Base-by-base conservation (phyloP, 2,888 invertebrate genomes). In the Chaitophorus viminalis region DNA sequence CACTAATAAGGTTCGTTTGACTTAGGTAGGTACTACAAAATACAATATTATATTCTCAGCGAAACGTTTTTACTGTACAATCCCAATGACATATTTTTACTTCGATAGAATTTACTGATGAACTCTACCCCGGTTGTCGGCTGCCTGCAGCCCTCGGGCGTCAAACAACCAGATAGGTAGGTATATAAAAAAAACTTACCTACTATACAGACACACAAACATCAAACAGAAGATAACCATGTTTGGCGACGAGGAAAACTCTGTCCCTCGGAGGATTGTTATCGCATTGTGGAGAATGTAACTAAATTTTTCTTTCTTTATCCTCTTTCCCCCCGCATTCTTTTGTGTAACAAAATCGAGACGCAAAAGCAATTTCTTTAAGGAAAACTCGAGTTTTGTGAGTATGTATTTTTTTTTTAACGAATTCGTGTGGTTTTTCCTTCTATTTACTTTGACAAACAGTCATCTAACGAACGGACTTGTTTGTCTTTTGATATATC, bases 161-260 rank as follows among this genome's bases (percentile, higher is more conserved):
- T 87, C 79, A 74, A 60, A 74, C 60, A 60, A 9, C 14, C 39
- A 54, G 39, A 81, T 65, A n/a, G n/a, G n/a, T n/a, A n/a, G n/a
- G n/a, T n/a, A n/a, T n/a, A 74, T 74, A 74, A 81, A 86, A 77
- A 81, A 87, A 87, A 79, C 78, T 75, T 65, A 65, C 39, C 60
- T 79, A 74, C 87, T 54, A n/a, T n/a, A 74, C 60, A 79, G 79
- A 87, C 60, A 18, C 29, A 87, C 81, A 81, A 74, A 81, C 87
- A 87, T 87, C 87, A 87, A 87, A 87, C 87, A 46, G 87, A 65
- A 87, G 87, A 87, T 87, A 87, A 87, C 87, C 60, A 74, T 87
- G 87, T 87, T 87, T 87, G 74, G 87, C 72, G 79, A 79, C 86
- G 86, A 87, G 46, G 87, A 79, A 87, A 87, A 81, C 87, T 87